These are phyloP conservation scores for Holothuria scabra DNA, from an alignment of 53 echinoderm and acorn worm genomes.

Conservation along the genomic window DNA sequence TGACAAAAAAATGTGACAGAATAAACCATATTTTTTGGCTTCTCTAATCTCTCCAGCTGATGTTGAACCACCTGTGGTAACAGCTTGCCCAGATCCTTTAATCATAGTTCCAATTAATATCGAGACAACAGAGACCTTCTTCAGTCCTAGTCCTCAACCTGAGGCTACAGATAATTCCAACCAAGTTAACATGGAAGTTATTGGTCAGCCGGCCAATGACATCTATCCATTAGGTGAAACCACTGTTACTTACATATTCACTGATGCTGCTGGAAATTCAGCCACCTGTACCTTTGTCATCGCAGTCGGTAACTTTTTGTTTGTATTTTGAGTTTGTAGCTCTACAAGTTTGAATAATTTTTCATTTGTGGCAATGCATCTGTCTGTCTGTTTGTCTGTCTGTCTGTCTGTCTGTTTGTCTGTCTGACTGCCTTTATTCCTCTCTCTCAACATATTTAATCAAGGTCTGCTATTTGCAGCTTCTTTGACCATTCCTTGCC, in stretches of 20 bases:
- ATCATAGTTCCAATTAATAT: not conserved
- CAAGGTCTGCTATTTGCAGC: no score
- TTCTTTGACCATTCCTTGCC: no score
- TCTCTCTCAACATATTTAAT: no score
- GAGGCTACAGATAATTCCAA: constrained; percentile 3
- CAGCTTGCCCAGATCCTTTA: not conserved
- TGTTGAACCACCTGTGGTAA: not conserved
- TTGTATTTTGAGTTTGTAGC: no score
- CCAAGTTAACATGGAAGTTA: not conserved
- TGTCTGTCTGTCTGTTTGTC: no score
- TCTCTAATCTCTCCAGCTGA: not conserved
- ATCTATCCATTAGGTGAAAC: constrained; percentile 3
- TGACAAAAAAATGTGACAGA: no score
- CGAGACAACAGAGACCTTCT: not conserved
- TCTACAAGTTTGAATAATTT: no score
- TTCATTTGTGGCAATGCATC: no score
- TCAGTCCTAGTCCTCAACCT: not conserved
- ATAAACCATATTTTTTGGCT: no score
- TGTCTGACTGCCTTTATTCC: no score
- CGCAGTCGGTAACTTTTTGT: not conserved
- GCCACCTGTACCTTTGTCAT: not conserved
- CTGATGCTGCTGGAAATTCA: constrained; percentile 1
- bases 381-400: no score
- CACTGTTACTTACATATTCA: constrained; percentile 4
- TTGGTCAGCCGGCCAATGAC: not conserved